Base-by-base conservation (phyloP, 2,797 vertebrate species). In the Cyprinella venusta region DNA sequence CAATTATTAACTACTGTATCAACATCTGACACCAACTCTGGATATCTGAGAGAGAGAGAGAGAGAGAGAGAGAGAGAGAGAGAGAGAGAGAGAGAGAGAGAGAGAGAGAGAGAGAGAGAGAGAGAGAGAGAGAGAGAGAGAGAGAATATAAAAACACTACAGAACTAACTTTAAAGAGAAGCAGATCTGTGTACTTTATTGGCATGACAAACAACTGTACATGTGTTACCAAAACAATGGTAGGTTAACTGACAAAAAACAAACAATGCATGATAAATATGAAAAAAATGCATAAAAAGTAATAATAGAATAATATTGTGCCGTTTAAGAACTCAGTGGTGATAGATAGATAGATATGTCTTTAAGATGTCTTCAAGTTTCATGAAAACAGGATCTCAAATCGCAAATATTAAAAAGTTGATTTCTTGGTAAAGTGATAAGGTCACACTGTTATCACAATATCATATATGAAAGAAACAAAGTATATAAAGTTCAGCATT, bases 1-100 rank as follows among this genome's bases (percentile, higher is more conserved):
- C 1, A 70, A 69, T 85, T 70, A 85, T 85, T 81, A 40, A 81
- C 19, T 67, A 56, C 33, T 76, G 64, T 33, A 61, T 69, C 63
- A 42, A 56, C 61, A 82, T 36, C 40, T 8, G 30, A 81, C 54
- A 72, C 45, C 64, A 65, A 18, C 19, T 19, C 26, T 50, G 54
- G 21, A 68, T 40, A 30, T 67, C 45, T 67, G 61, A n/a, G 61
- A 26, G 9, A 38, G 6, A 65, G 63, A 52, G 45, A 24, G 61
- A 26, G 18, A 33, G 21, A 61, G 5, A 40, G 24, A 64, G 63
- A 52, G 63, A 24, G 61, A 19, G 9, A 40, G 6, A 65, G 63
- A 54, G 45, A 24, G 63, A 30, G 63, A 26, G 48, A 52, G 6
- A 65, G 13, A 52, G n/a, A 26, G 15, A 76, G 6, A 48, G 61